Evolutionary conservation across 2,113 vertebrate species (phyloP).

Genomic region (Trematomus loennbergii): DNA sequence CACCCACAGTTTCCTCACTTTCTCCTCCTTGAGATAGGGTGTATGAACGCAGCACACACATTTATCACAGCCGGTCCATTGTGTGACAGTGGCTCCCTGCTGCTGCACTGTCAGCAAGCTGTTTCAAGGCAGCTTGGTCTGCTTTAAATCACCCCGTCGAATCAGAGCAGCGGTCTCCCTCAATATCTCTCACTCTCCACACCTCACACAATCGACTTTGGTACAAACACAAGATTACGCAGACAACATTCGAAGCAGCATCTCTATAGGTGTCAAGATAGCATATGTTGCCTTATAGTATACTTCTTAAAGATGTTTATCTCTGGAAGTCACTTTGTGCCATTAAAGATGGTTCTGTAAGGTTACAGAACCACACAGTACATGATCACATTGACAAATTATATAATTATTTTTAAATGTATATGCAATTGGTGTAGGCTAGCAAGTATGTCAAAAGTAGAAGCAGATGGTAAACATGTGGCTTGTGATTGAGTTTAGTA

Average conservation of each 20-base stretch:
- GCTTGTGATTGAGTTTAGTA: neutral
- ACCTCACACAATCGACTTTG: conserved; percentile 6
- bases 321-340: conserved; percentile 3
- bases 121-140: conserved; percentile 34
- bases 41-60: conserved; percentile 30
- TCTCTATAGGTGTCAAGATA: neutral
- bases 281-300: neutral
- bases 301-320: conserved; percentile 11
- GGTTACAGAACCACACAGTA: neutral
- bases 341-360: neutral
- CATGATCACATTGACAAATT: too few species aligned
- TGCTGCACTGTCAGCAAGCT: conserved; percentile 63
- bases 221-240: neutral
- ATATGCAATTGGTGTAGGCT: too few species aligned
- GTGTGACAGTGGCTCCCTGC: conserved; percentile 44
- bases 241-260: neutral
- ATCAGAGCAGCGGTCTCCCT: conserved; percentile 28
- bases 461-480: neutral
- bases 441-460: neutral
- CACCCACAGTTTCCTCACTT: neutral
- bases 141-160: conserved; percentile 57
- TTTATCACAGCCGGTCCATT: conserved; percentile 48
- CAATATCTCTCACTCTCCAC: conserved; percentile 10
- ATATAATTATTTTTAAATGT: too few species aligned
- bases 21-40: conserved; percentile 5